Conservation (phyloP, 1,140 invertebrate species). For the Conopomorpha cramerella region DNA sequence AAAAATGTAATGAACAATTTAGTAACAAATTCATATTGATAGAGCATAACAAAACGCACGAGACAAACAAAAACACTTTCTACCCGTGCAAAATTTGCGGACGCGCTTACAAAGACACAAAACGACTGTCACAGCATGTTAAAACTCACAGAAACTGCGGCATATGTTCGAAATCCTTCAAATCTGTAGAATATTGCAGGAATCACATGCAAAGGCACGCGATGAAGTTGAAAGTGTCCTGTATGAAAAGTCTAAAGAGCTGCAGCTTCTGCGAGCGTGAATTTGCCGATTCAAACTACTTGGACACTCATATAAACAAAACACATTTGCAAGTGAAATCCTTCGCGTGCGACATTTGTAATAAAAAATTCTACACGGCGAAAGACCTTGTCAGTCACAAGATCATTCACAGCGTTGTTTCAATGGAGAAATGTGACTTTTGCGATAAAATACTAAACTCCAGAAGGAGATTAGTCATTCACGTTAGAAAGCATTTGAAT, state of each 20-base stretch:
- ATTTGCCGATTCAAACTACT: slow-evolving; percentile 30
- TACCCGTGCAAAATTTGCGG: slow-evolving; percentile 23
- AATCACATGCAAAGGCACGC: slow-evolving; percentile 34
- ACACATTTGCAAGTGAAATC: slow-evolving; percentile 47
- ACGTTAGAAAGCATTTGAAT: slow-evolving; percentile 40
- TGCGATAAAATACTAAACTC: slow-evolving; percentile 30
- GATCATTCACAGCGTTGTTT: slow-evolving; percentile 24
- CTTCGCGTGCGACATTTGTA: slow-evolving; percentile 44
- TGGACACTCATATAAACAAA: slow-evolving; percentile 43
- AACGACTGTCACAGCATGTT: too few relatives aligned
- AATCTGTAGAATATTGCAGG: slow-evolving; percentile 18
- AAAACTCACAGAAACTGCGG: slow-evolving; percentile 24
- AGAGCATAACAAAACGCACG: slow-evolving; percentile 33
- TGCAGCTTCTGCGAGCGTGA: slow-evolving; percentile 47
- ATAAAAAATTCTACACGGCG: slow-evolving; percentile 35
- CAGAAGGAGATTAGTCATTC: slow-evolving; percentile 32
- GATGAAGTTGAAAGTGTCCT: slow-evolving; percentile 15
- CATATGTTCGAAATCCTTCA: slow-evolving; percentile 28
- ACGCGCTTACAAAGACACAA: slow-evolving; percentile 18
- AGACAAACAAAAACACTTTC: slow-evolving; percentile 15
- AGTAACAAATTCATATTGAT: slow-evolving; percentile 32
- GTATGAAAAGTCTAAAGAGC: slow-evolving; percentile 13
- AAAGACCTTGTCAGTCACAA: slow-evolving; percentile 34
- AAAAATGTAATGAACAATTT: slow-evolving; percentile 17
- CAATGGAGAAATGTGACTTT: slow-evolving; percentile 31